phyloP scores from a whole-genome alignment of 2,113 vertebrate genomes.

The Lontra canadensis region DNA sequence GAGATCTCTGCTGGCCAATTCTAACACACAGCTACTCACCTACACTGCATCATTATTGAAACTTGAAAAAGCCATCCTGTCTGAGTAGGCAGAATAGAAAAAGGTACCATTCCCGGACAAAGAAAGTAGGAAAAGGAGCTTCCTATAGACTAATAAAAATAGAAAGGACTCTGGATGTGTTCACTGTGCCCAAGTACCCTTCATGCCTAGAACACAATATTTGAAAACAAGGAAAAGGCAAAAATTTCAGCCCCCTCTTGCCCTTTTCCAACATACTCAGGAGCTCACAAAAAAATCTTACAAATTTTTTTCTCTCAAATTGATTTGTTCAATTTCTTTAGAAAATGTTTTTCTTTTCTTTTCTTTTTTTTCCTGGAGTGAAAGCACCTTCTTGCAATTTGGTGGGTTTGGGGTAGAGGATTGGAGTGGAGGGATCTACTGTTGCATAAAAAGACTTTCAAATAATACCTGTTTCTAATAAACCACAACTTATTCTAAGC shows the following conservation, averaged over 20 bases:
- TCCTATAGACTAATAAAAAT: neutral
- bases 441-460: neutral
- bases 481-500: neutral
- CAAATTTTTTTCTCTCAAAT: neutral
- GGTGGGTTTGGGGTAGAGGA: neutral
- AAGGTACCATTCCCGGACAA: neutral
- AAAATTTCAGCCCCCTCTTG: neutral
- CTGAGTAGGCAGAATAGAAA: neutral
- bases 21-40: neutral
- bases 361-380: neutral
- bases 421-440: neutral
- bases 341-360: neutral
- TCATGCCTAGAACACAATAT: neutral
- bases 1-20: neutral
- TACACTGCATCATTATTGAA: neutral
- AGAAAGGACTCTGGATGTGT: neutral
- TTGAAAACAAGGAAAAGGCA: neutral
- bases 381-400: neutral
- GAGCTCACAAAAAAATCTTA: neutral
- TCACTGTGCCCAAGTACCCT: neutral
- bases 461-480: neutral
- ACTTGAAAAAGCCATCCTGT: neutral
- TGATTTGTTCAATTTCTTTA: neutral
- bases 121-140: neutral
- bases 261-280: neutral